Conservation (phyloP, 1,140 invertebrate species). For the Drosophila pachea region DNA sequence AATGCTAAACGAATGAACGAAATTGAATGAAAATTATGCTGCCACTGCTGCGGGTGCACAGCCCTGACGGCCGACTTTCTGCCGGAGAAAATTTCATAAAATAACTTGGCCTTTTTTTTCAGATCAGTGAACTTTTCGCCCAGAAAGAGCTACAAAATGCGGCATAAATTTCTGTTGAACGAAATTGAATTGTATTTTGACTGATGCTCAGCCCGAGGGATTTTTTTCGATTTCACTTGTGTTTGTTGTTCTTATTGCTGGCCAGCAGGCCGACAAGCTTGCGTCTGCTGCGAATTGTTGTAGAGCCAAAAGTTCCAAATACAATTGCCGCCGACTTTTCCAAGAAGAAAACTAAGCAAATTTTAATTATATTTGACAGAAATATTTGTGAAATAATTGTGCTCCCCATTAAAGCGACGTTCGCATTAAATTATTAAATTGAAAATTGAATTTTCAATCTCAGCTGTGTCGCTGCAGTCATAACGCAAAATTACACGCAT, state of each 20-base stretch:
- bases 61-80: constrained; percentile 29
- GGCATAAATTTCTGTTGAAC: constrained; percentile 51
- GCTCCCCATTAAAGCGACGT: too few species aligned
- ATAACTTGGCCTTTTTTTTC: constrained; percentile 73
- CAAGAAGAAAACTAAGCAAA: background rate
- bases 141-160: constrained; percentile 19
- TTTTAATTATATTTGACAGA: background rate
- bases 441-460: constrained; percentile 73
- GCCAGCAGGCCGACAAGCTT: constrained; percentile 33
- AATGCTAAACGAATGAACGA: constrained; percentile 65
- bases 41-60: constrained; percentile 55
- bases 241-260: constrained; percentile 29
- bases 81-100: constrained; percentile 70
- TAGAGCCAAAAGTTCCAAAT: background rate
- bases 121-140: constrained; percentile 70
- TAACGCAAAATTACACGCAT: constrained; percentile 67
- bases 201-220: constrained; percentile 46
- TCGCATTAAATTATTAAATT: constrained; percentile 60
- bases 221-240: constrained; percentile 8
- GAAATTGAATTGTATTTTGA: constrained; percentile 75
- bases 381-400: too few species aligned
- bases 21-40: constrained; percentile 77
- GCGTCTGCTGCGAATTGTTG: background rate
- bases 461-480: constrained; percentile 27
- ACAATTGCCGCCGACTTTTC: background rate